Evolutionary conservation across 2,113 vertebrate species (phyloP).

Genomic region (Mesocricetus auratus): DNA sequence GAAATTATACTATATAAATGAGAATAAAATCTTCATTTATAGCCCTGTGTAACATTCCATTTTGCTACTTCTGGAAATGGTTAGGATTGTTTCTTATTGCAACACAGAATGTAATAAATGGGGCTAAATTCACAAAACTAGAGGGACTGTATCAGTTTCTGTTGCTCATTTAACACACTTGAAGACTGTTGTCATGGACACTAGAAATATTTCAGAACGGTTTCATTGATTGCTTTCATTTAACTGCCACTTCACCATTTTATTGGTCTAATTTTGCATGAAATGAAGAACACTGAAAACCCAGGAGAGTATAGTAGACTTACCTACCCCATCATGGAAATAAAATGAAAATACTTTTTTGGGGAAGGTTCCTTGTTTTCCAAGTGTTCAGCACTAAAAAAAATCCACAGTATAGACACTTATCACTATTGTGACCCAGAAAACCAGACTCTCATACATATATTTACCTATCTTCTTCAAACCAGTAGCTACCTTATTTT

Average conservation of each 20-base stretch:
- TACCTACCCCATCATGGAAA: constrained; percentile 13
- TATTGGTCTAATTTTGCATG: constrained; percentile 63
- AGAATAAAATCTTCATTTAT: constrained; percentile 40
- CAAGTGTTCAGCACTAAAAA: neutral
- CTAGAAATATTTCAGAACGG: constrained; percentile 50
- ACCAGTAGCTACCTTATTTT: neutral
- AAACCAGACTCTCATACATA: constrained; percentile 12
- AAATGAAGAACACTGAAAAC: constrained; percentile 40
- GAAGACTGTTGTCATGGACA: constrained; percentile 14
- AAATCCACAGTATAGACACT: neutral
- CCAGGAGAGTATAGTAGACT: constrained; percentile 31
- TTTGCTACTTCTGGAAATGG: neutral
- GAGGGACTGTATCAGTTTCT: constrained; percentile 38
- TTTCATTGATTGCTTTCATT: constrained; percentile 49
- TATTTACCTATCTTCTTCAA: constrained; percentile 13
- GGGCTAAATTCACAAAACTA: constrained; percentile 33
- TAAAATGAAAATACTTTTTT: neutral
- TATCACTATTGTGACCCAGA: constrained; percentile 2
- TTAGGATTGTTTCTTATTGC: constrained; percentile 30
- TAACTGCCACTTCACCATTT: constrained; percentile 55
- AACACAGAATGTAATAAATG: neutral
- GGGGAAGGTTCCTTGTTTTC: neutral
- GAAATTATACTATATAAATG: constrained; percentile 31
- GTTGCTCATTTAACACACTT: constrained; percentile 43
- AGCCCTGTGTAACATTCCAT: neutral